Evolutionary conservation across 2,888 invertebrate species (phyloP), one percentile per base, ranked within the genome.

Genomic region (Panzeria rudis): DNA sequence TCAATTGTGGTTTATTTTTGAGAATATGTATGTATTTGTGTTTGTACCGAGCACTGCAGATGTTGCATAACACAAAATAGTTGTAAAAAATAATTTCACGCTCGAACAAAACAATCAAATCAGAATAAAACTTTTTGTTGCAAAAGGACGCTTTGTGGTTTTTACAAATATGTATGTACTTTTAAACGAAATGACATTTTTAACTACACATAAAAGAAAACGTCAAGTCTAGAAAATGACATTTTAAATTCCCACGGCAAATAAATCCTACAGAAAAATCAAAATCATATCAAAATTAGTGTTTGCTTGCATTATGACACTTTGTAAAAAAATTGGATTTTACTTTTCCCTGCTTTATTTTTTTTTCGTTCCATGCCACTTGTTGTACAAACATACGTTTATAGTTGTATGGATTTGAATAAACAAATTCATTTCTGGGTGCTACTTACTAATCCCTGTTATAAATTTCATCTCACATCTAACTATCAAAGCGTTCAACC

Each of bases 381-480:
- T 79, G 75, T 64, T 62, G 68, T 38, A 41, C 44, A 41, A 62
- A 44, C 8, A 50, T 11, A 13, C 29, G 11, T 52, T 3, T 20
- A 1, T 17, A 17, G 20, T 0, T 41, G 8, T 50, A 20, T 66
- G 66, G 56, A 13, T 35, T 5, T 17, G 9, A 38, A 50, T 47
- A 72, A 54, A 77, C 47, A 72, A 81, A 73, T 62, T 62, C n/a
- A 61, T 69, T 41, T 62, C 47, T 75, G 62, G 68, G 23, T 75
- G 69, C 66, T 68, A 56, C 61, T 77, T 72, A 77, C 76, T 81
- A 84, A 84, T 84, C 81, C 79, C 81, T 47, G 68, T 77, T 69
- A 77, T 69, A 69, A 62, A 84, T 84, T 84, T 77, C 62, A 79
- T 8, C 79, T 84, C 77, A 81, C 77, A 81, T 77, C 38, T n/a